Evolutionary conservation across 2,797 vertebrate species (phyloP).

Genomic region (Petrocephalus sullivani): DNA sequence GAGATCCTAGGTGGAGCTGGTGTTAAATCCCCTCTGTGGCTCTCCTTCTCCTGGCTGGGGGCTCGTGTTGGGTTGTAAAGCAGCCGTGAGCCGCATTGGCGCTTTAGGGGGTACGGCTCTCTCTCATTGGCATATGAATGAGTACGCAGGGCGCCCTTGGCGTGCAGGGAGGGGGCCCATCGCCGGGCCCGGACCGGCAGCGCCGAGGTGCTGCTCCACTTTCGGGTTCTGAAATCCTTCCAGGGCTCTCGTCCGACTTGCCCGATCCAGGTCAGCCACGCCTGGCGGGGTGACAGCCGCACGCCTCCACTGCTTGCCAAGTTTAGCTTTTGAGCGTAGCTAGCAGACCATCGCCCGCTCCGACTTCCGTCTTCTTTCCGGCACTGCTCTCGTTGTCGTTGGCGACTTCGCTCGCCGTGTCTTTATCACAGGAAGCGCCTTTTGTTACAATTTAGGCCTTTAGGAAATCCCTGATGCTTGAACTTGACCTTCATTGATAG

Average conservation of each 20-base stretch:
- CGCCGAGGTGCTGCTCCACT: not conserved
- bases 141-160: not conserved
- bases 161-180: not conserved
- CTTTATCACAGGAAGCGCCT: not conserved
- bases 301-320: not conserved
- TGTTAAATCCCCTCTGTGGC: not conserved
- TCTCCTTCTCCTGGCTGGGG: not conserved
- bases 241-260: not conserved
- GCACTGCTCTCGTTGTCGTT: not conserved
- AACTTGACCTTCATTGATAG: not conserved
- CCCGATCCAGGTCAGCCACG: conserved; percentile 1
- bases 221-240: not conserved
- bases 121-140: conserved; percentile 20
- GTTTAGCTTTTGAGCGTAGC: not conserved
- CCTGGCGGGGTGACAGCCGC: not conserved
- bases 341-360: not conserved
- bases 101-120: not conserved
- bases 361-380: not conserved
- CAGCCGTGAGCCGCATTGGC: not conserved
- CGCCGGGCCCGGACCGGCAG: not conserved
- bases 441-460: not conserved
- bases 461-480: not conserved
- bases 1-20: not conserved
- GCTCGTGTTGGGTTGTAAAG: not conserved
- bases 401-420: not conserved